Evolutionary conservation across 2,797 vertebrate species (phyloP), one percentile per base, ranked within the genome.

Genomic region (Aulostomus chinensis): DNA sequence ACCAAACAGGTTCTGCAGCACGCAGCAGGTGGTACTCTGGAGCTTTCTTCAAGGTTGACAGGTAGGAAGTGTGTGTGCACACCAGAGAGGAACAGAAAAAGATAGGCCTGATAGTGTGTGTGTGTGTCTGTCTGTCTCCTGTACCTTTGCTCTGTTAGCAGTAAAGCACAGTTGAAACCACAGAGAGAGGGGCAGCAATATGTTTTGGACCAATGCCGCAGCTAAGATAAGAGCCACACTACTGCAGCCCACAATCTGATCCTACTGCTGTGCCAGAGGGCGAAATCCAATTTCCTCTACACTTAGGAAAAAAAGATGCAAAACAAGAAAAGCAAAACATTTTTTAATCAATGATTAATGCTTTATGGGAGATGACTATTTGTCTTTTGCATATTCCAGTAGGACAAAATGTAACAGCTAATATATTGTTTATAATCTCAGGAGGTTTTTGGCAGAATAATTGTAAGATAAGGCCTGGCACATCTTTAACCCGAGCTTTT

Each of bases 271-370:
- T 75, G 80, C 78, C 76, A 66, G 47, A 66, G 76, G 77, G 64
- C 70, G 68, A 83, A 84, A 86, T 88, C 78, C 69, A 81, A 84
- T 90, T 87, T 87, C 78, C 82, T 85, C 55, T 46, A 48, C 26
- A 22, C 58, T 46, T 55, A 43, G 33, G 54, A 54, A 61, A 21
- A 52, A 50, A 33, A 58, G 49, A 69, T 40, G 66, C 40, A 58
- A 71, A 83, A 70, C 24, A 47, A 64, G 49, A 48, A 54, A 52
- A 72, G 56, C 56, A 72, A 79, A 83, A 53, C 30, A 41, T 47
- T 24, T 80, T 75, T 56, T 68, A 78, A 85, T 83, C 64, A 76
- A 32, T 46, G 54, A 78, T 80, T 78, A 75, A 76, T 84, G 56
- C 49, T 58, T 69, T 71, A 68, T 50, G 56, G 52, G 36, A 67